A percentile compares a stretch with the other conserved stretches of the same genome.
These are phyloP conservation scores for Anticlea derivata DNA, from an alignment of 2,888 invertebrate species.

Conservation along the genomic window DNA sequence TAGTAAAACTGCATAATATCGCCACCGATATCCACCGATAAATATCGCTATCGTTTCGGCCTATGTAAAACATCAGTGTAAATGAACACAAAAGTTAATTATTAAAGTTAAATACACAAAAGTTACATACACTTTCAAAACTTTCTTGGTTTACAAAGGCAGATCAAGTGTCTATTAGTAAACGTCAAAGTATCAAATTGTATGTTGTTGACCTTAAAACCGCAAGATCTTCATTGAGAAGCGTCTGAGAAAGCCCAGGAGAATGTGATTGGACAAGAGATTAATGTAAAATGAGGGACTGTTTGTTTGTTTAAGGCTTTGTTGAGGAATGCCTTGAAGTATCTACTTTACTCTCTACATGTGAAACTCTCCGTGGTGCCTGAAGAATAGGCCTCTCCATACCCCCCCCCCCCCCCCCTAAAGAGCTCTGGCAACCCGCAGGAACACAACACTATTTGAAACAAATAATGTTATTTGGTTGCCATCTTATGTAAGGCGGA, in stretches of 20 bases:
- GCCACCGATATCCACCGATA: no score
- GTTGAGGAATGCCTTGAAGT: no score
- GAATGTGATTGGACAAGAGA: constrained; percentile 35
- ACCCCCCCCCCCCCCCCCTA: no score
- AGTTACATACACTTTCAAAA: constrained; percentile 21
- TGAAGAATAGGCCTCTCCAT: no score
- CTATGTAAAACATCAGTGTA: not conserved
- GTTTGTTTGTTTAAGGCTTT: constrained; percentile 13
- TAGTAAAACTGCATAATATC: no score
- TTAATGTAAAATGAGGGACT: constrained; percentile 27
- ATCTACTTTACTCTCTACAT: no score
- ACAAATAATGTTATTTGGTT: no score
- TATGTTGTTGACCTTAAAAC: constrained; percentile 33
- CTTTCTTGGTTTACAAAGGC: constrained; percentile 30
- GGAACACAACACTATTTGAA: no score
- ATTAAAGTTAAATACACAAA: not conserved
- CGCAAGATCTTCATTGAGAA: constrained; percentile 15
- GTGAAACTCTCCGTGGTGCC: no score
- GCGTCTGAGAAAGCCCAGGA: constrained; percentile 29
- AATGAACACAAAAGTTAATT: constrained; percentile 2
- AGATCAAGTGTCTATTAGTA: constrained; percentile 27
- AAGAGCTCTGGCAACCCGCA: no score
- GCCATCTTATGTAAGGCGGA: no score
- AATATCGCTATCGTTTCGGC: no score
- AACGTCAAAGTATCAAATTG: constrained; percentile 32